A percentile compares a stretch with the other conserved stretches of the same genome.
phyloP scores from a whole-genome alignment of 2,113 vertebrate species.

The Callipepla californica region DNA sequence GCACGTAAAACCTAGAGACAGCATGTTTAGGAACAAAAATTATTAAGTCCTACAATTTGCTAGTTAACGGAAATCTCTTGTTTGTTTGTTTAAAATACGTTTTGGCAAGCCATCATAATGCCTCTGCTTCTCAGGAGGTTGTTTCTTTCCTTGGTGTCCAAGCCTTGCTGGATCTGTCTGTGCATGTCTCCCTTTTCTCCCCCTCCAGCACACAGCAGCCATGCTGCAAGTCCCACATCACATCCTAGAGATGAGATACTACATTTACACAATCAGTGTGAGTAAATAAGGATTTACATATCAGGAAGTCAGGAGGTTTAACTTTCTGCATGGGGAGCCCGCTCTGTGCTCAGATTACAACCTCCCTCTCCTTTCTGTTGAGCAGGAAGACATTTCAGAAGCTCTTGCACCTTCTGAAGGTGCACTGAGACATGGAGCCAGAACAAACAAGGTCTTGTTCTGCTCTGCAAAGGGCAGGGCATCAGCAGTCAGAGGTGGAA shows the following conservation, averaged over 20 bases:
- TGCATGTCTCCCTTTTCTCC: rapidly evolving
- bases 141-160: not conserved
- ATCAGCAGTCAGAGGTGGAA: not conserved
- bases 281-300: not conserved
- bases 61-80: not conserved
- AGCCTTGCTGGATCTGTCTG: not conserved
- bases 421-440: not conserved
- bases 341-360: not conserved
- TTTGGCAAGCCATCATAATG: not conserved
- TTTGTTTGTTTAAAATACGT: not conserved
- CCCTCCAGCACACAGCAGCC: not conserved
- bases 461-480: not conserved
- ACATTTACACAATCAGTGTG: not conserved
- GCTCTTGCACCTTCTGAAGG: not conserved
- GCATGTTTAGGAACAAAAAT: not conserved
- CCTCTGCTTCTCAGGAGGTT: not conserved
- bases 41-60: not conserved
- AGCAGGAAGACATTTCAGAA: not conserved
- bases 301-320: not conserved
- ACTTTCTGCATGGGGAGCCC: not conserved
- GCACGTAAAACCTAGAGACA: not conserved
- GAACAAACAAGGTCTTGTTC: rapidly evolving
- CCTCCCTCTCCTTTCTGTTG: not conserved
- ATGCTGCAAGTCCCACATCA: not conserved
- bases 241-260: not conserved